Evolutionary conservation across 2,797 vertebrate genomes (phyloP), one percentile per base, ranked within the genome.

Genomic region (Luscinia luscinia): DNA sequence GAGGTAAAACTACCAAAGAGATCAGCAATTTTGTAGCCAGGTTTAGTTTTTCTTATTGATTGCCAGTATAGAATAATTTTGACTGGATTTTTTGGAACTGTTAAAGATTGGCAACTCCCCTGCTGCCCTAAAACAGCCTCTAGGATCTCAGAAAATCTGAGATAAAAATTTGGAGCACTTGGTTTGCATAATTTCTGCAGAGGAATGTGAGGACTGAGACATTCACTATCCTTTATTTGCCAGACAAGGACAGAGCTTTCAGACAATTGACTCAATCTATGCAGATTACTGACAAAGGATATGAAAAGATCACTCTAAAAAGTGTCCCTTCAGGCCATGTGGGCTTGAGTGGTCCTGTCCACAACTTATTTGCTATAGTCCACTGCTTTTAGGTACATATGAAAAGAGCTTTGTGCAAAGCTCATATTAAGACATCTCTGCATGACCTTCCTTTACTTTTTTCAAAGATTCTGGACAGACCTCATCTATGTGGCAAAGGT

Each of bases 331-430:
- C 15, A 9, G 95, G 90, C 91, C 85, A 72, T 86, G 54, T 28
- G 83, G 89, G 52, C 87, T 92, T 91, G 90, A 97, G 82, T 67
- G 68, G 32, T 82, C 87, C 92, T 97, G 85, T 96, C 96, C 81
- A 93, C 85, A n/a, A 58, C 59, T 95, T 94, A 92, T 93, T 97
- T 97, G 92, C 84, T 78, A 54, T 49, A 73, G 81, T 55, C 90
- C 67, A 27, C 74, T 91, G 91, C 82, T 96, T 96, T 96, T 95
- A 95, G 95, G 89, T 79, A 91, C 69, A 67, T 93, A 86, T 95
- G 74, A 97, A 98, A 96, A 95, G 94, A 94, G 76, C 94, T 96
- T 97, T 98, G 96, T 97, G 84, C 90, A 95, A 94, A 96, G 83
- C 45, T 74, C 87, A 68, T 86, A 93, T 96, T 93, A 89, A 96